A percentile compares a stretch with the other conserved stretches of the same genome.
phyloP scores from a whole-genome alignment of 2,113 vertebrate species.

The Nothobranchius kuhntae region DNA sequence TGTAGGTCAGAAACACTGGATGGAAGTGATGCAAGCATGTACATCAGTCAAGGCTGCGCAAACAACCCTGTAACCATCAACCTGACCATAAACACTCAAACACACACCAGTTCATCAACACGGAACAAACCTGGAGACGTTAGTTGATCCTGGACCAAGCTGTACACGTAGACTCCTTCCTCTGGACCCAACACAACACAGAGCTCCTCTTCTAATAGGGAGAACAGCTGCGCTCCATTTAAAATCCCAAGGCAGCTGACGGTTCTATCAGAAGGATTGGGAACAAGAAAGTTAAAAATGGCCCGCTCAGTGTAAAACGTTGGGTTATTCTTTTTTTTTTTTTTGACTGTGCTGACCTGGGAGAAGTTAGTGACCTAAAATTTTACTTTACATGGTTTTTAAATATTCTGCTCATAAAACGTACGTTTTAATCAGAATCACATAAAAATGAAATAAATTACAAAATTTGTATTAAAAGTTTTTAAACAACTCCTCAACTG shows the following conservation, averaged over 20 bases:
- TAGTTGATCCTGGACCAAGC: slow-evolving; percentile 85
- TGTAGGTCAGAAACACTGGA: slow-evolving; percentile 27
- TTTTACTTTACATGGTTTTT: no score
- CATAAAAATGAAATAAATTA: neutral
- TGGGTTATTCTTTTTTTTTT: no score
- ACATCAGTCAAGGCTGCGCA: slow-evolving; percentile 47
- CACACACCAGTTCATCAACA: neutral
- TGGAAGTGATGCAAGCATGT: slow-evolving; percentile 21
- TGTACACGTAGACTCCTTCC: slow-evolving; percentile 80
- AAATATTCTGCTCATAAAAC: no score
- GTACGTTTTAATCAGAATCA: no score
- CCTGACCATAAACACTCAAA: neutral
- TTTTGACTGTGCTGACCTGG: no score
- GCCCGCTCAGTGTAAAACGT: no score
- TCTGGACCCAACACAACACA: slow-evolving; percentile 59
- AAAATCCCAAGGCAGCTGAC: slow-evolving; percentile 70
- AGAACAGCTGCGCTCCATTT: slow-evolving; percentile 78
- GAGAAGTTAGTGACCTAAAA: no score
- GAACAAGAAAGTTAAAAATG: no score
- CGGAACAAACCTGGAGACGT: slow-evolving; percentile 77
- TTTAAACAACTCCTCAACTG: neutral
- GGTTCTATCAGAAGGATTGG: slow-evolving; percentile 59
- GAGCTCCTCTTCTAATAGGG: slow-evolving; percentile 76
- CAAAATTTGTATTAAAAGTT: neutral
- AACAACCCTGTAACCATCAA: slow-evolving; percentile 38